Evolutionary conservation across 2,797 vertebrate genomes (phyloP).

Genomic region (Chloroceryle amazona): DNA sequence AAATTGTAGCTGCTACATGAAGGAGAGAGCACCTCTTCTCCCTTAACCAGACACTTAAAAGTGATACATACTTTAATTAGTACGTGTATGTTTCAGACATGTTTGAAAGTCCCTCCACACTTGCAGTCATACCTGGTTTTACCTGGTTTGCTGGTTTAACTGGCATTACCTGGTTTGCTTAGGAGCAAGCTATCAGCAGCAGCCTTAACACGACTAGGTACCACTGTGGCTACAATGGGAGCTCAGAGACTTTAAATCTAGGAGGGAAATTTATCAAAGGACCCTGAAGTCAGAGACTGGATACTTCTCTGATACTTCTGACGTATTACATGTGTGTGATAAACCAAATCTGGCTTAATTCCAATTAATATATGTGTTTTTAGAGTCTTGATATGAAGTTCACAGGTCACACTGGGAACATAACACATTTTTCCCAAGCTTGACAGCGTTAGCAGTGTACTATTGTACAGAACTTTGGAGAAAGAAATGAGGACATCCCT

Average conservation of each 20-base stretch:
- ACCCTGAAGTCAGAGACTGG: background rate
- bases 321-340: background rate
- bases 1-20: background rate
- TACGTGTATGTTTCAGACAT: background rate
- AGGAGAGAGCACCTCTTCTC: background rate
- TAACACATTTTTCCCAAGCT: background rate
- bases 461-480: background rate
- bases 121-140: background rate
- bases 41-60: background rate
- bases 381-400: background rate
- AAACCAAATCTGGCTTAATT: background rate
- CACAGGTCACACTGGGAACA: background rate
- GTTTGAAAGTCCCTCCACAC: background rate
- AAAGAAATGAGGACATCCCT: background rate
- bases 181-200: background rate
- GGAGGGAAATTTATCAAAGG: background rate
- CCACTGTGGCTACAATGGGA: rapidly evolving
- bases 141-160: slow-evolving; percentile 15
- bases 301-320: background rate
- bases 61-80: background rate
- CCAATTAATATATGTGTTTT: background rate
- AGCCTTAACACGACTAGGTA: background rate
- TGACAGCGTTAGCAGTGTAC: background rate
- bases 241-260: background rate
- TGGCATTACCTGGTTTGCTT: background rate